phyloP scores from a whole-genome alignment of 2,888 invertebrate species.

The Meganola albula region DNA sequence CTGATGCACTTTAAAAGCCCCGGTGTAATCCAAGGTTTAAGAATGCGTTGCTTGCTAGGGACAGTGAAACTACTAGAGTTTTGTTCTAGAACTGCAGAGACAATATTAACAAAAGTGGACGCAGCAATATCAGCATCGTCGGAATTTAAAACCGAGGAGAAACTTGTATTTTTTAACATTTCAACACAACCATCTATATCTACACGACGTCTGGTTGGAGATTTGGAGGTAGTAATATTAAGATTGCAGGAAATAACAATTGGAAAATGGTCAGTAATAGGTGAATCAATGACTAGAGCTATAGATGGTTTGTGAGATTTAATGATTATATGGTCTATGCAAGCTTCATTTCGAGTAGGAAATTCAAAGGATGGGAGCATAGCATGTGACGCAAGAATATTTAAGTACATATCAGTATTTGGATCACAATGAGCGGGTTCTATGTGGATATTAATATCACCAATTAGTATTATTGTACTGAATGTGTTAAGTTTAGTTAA shows the following conservation, averaged over 20 bases:
- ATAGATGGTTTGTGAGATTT: not conserved
- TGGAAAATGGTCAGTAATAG: not conserved
- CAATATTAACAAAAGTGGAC: not conserved
- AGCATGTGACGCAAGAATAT: too few relatives aligned
- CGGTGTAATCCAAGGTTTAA: too few relatives aligned
- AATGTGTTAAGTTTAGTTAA: too few relatives aligned
- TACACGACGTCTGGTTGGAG: too few relatives aligned
- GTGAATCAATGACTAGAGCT: constrained; percentile 1
- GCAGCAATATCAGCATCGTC: constrained; percentile 1
- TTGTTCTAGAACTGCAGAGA: not conserved
- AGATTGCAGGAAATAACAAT: not conserved
- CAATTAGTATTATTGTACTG: too few relatives aligned
- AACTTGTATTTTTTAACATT: constrained; percentile 1
- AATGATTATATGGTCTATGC: not conserved
- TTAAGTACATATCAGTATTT: too few relatives aligned
- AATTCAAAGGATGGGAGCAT: too few relatives aligned
- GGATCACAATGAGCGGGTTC: too few relatives aligned
- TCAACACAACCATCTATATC: not conserved
- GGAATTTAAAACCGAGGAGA: not conserved
- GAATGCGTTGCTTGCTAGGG: constrained; percentile 1
- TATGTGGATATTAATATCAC: too few relatives aligned
- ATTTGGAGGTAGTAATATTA: not conserved
- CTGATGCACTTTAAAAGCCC: constrained; percentile 1
- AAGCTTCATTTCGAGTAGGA: not conserved
- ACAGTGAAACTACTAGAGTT: not conserved